phyloP scores from a whole-genome alignment of 2,888 invertebrate genomes.

The Gasteruption jaculator region DNA sequence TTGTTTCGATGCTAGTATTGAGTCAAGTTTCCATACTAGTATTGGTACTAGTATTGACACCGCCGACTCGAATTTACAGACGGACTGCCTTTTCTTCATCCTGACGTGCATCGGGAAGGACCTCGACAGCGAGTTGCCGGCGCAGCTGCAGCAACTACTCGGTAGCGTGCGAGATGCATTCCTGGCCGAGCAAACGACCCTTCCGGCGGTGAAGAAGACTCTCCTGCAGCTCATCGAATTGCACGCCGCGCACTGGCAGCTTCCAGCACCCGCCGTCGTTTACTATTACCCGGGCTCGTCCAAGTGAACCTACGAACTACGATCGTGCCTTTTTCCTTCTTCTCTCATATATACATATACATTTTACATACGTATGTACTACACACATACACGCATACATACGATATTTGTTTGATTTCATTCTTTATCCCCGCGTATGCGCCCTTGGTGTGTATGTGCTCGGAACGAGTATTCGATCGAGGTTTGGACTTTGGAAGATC shows the following conservation, averaged over 20 bases:
- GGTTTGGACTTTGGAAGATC: too few species aligned
- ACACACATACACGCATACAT: too few species aligned
- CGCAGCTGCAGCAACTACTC: constrained; percentile 74
- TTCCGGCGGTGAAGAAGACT: constrained; percentile 76
- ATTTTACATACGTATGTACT: too few species aligned
- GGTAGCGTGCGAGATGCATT: constrained; percentile 81
- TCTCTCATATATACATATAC: too few species aligned
- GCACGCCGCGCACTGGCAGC: constrained; percentile 86
- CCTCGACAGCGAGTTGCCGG: constrained; percentile 76
- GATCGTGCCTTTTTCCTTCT: too few species aligned
- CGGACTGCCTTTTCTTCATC: constrained; percentile 85
- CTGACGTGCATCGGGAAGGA: constrained; percentile 85
- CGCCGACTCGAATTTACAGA: constrained; percentile 55
- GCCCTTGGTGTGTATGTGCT: too few species aligned
- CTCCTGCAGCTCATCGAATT: constrained; percentile 85
- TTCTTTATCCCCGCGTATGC: too few species aligned
- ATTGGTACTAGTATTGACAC: too few species aligned
- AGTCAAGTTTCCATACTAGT: too few species aligned
- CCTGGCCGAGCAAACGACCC: constrained; percentile 67
- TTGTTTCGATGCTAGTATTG: too few species aligned
- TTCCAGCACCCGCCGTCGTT: constrained; percentile 82
- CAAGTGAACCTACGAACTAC: constrained; percentile 36
- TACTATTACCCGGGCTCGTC: constrained; percentile 73
- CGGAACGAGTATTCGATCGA: too few species aligned
- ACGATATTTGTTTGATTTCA: too few species aligned